Percentiles rank a stretch among this genome's conserved stretches.
Conservation (phyloP, 1,140 invertebrate species). For the Saxidomus purpurata region DNA sequence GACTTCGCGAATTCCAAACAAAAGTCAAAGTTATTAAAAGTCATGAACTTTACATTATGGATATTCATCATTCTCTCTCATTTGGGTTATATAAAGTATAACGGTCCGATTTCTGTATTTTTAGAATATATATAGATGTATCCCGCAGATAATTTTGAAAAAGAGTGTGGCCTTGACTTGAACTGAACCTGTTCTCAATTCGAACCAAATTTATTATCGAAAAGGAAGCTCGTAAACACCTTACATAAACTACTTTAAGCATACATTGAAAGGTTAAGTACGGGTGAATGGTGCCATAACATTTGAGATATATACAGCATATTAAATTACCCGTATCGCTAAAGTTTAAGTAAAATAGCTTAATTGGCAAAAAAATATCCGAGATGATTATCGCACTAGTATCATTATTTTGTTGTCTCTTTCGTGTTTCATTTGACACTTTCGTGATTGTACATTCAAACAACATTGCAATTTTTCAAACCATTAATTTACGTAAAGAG, state of each 20-base stretch:
- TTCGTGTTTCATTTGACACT: too few relatives aligned
- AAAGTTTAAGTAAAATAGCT: background rate
- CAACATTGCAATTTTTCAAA: too few relatives aligned
- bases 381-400: too few relatives aligned
- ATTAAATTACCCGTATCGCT: background rate
- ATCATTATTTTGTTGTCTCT: too few relatives aligned
- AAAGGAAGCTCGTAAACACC: background rate
- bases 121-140: background rate
- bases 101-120: background rate
- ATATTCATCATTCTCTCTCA: background rate
- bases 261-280: background rate
- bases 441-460: too few relatives aligned
- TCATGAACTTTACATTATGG: background rate
- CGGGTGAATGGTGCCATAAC: background rate
- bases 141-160: background rate
- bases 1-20: background rate
- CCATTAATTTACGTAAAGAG: too few relatives aligned
- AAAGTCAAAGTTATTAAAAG: background rate
- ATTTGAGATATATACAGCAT: background rate
- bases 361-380: background rate
- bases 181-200: background rate
- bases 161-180: background rate
- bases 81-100: background rate
- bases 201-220: background rate
- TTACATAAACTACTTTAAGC: background rate